Evolutionary conservation across 2,797 vertebrate genomes (phyloP).

Genomic region (Kryptopterus vitreolus): DNA sequence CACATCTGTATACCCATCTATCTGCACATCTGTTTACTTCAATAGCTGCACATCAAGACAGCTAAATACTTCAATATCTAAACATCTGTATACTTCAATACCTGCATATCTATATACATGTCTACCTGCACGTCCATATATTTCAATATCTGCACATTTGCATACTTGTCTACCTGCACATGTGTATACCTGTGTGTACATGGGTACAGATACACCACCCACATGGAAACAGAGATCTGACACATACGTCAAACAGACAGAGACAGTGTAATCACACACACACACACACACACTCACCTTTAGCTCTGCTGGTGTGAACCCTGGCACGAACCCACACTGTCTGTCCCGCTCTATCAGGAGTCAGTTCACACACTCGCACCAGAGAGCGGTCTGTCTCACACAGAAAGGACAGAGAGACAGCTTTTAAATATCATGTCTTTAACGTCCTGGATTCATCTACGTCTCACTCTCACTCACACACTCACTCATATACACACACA

Average conservation of each 20-base stretch:
- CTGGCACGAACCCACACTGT: constrained; percentile 93
- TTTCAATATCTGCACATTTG: not conserved
- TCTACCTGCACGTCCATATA: too few relatives aligned
- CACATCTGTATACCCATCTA: too few relatives aligned
- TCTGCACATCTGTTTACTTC: too few relatives aligned
- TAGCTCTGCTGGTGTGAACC: constrained; percentile 96
- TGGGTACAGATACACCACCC: not conserved
- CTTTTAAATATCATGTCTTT: too few relatives aligned
- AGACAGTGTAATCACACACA: not conserved
- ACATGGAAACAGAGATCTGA: not conserved
- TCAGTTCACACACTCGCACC: constrained; percentile 85
- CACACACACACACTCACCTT: constrained; percentile 71
- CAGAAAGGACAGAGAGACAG: constrained; percentile 5
- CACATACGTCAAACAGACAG: not conserved
- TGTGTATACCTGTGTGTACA: too few relatives aligned
- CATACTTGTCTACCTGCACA: too few relatives aligned
- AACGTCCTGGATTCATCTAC: constrained; percentile 58
- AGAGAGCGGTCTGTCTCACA: constrained; percentile 81
- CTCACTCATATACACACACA: not conserved
- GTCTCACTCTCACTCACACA: not conserved
- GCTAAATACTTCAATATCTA: too few relatives aligned
- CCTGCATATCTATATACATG: not conserved
- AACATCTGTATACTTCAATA: not conserved
- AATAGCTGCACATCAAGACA: too few relatives aligned
- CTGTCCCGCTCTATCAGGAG: constrained; percentile 84